These are phyloP conservation scores for Solea solea DNA, from an alignment of 2,113 vertebrate species.

Conservation along the genomic window DNA sequence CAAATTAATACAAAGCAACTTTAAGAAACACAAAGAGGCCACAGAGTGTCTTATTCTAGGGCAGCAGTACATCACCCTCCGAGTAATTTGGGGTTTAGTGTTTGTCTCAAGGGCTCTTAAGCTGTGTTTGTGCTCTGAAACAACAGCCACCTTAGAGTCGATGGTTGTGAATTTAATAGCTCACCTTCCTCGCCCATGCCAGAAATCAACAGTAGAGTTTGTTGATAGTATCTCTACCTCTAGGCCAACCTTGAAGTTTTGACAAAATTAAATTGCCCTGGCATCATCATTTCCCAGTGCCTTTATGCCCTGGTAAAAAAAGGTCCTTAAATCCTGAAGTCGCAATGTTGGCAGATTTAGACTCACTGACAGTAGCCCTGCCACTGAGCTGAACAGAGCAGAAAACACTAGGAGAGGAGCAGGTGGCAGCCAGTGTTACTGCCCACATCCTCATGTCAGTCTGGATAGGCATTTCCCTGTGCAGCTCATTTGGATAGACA, in stretches of 20 bases:
- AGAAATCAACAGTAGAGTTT: constrained; percentile 44
- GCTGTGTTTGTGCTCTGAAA: constrained; percentile 51
- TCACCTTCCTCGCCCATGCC: constrained; percentile 11
- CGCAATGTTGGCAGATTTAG: constrained; percentile 53
- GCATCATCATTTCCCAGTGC: constrained; percentile 49
- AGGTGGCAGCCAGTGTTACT: constrained; percentile 71
- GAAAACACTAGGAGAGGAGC: constrained; percentile 60
- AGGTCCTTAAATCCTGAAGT: constrained; percentile 61
- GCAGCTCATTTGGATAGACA: constrained; percentile 59
- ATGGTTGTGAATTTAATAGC: constrained; percentile 40
- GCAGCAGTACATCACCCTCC: constrained; percentile 26
- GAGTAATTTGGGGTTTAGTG: constrained; percentile 58
- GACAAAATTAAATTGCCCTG: constrained; percentile 51
- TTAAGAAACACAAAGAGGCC: constrained; percentile 22
- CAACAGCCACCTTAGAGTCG: constrained; percentile 45
- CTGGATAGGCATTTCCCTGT: constrained; percentile 61
- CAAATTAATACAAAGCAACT: constrained; percentile 39
- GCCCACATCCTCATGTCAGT: constrained; percentile 68
- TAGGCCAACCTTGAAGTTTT: constrained; percentile 46
- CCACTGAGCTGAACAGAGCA: constrained; percentile 38
- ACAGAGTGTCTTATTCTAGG: constrained; percentile 13
- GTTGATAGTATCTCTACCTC: constrained; percentile 33
- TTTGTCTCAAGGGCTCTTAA: constrained; percentile 47
- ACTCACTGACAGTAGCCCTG: constrained; percentile 49
- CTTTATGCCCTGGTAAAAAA: constrained; percentile 52